A percentile compares a stretch with the other conserved stretches of the same genome.
phyloP scores from a whole-genome alignment of 2,797 vertebrate species.

The Microctenopoma stevenorrisi region DNA sequence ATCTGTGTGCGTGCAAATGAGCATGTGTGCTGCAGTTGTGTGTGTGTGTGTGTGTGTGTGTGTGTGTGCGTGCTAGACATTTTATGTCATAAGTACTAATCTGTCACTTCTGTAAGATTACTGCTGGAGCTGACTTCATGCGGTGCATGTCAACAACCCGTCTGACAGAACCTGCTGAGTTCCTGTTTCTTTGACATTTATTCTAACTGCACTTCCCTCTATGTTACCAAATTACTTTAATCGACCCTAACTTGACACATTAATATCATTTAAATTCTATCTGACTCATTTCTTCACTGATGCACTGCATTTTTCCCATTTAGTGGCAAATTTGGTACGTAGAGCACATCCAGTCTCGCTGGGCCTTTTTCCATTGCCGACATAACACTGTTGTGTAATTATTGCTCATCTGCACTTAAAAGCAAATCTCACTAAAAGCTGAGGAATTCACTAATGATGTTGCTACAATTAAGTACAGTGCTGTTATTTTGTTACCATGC shows the following conservation, averaged over 20 bases:
- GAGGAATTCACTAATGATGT: constrained; percentile 28
- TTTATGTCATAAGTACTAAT: constrained; percentile 53
- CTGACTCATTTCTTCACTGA: constrained; percentile 12
- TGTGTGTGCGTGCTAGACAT: constrained; percentile 16
- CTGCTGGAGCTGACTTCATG: constrained; percentile 44
- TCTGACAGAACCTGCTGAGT: constrained; percentile 67
- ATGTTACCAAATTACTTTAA: constrained; percentile 56
- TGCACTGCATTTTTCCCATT: constrained; percentile 13
- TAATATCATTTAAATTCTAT: constrained; percentile 58
- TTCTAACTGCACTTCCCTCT: constrained; percentile 47
- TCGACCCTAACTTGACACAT: constrained; percentile 55
- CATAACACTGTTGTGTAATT: constrained; percentile 58
- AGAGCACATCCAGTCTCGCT: constrained; percentile 47
- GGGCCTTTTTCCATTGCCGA: constrained; percentile 55
- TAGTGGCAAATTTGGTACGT: constrained; percentile 35
- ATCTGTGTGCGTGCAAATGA: constrained; percentile 8
- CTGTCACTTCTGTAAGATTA: constrained; percentile 67
- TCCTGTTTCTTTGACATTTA: constrained; percentile 56
- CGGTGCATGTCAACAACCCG: constrained; percentile 52
- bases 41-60: constrained; percentile 17
- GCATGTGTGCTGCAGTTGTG: not conserved
- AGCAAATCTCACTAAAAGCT: constrained; percentile 42
- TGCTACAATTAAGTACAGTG: constrained; percentile 13
- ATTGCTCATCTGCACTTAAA: constrained; percentile 64
- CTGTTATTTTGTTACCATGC: constrained; percentile 16